phyloP scores from a whole-genome alignment of 2,797 vertebrate species.

The Tauraco hartlaubi region DNA sequence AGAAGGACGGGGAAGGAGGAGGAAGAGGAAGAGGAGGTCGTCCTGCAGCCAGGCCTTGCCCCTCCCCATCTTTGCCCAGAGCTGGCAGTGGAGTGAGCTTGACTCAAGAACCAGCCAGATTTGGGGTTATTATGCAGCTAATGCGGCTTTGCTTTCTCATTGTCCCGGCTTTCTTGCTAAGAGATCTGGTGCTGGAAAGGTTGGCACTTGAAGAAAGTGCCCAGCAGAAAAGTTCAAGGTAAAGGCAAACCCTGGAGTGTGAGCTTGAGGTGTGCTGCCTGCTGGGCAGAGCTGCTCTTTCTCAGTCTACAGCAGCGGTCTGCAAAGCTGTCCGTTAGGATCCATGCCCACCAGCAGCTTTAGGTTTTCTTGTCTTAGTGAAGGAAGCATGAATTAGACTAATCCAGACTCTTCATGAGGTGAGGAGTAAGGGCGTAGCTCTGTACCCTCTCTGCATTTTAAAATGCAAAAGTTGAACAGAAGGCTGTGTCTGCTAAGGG shows the following conservation, averaged over 20 bases:
- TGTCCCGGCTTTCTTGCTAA: background rate
- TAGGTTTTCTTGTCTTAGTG: background rate
- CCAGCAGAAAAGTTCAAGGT: background rate
- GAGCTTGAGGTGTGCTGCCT: background rate
- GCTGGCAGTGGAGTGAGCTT: background rate
- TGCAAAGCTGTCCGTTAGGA: background rate
- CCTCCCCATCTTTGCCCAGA: background rate
- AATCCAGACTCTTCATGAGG: background rate
- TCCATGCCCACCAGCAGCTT: background rate
- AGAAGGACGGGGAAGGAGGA: background rate
- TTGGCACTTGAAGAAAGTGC: background rate
- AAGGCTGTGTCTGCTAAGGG: background rate
- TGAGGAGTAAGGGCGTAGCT: background rate
- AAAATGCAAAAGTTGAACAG: background rate
- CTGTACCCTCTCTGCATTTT: background rate
- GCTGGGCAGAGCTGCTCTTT: background rate
- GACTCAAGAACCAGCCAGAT: background rate
- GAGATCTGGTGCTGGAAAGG: background rate
- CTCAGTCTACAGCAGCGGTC: background rate
- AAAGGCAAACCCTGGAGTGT: background rate
- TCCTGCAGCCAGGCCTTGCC: background rate
- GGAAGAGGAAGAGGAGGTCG: background rate
- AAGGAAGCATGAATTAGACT: background rate
- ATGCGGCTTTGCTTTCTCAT: background rate
- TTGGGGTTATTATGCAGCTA: background rate